Percentiles rank a stretch among this genome's conserved stretches.
phyloP scores from a whole-genome alignment of 2,113 vertebrate genomes.

The Chionodraco myersi region DNA sequence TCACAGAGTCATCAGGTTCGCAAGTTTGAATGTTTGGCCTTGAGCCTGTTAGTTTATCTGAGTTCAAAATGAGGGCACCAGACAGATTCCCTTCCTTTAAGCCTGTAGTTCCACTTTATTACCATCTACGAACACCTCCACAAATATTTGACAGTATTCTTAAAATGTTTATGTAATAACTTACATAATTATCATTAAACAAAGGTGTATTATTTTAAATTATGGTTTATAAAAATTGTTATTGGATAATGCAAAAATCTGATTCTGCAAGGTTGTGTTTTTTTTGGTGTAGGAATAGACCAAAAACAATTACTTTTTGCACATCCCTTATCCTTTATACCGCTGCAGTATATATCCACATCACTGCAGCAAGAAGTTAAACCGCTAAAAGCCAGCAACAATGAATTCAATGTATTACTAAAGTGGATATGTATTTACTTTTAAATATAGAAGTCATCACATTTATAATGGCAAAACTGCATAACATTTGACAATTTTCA shows the following conservation, averaged over 20 bases:
- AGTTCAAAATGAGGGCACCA: conserved; percentile 44
- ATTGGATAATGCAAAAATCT: too few relatives aligned
- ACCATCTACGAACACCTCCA: conserved; percentile 12
- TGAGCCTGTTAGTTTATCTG: conserved; percentile 24
- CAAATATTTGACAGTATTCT: conserved; percentile 5
- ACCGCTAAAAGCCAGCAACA: neutral
- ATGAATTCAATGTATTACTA: too few relatives aligned
- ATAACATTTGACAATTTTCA: neutral
- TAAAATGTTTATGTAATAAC: neutral
- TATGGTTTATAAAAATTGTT: too few relatives aligned
- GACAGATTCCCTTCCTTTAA: conserved; percentile 11
- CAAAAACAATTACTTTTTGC: too few relatives aligned
- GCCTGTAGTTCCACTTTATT: conserved; percentile 51
- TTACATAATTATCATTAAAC: too few relatives aligned
- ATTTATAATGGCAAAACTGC: neutral
- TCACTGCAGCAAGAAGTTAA: neutral
- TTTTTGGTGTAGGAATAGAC: too few relatives aligned
- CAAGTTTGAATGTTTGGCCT: conserved; percentile 19
- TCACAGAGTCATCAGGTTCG: conserved; percentile 13
- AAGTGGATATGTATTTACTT: too few relatives aligned
- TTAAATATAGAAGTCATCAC: neutral
- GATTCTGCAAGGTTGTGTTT: too few relatives aligned
- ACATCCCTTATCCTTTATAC: too few relatives aligned
- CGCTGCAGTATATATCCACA: too few relatives aligned
- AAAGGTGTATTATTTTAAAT: too few relatives aligned